Percentiles rank a stretch among this genome's conserved stretches.
Evolutionary conservation across 2,797 vertebrate genomes (phyloP).

Genomic region (Danio choprae): DNA sequence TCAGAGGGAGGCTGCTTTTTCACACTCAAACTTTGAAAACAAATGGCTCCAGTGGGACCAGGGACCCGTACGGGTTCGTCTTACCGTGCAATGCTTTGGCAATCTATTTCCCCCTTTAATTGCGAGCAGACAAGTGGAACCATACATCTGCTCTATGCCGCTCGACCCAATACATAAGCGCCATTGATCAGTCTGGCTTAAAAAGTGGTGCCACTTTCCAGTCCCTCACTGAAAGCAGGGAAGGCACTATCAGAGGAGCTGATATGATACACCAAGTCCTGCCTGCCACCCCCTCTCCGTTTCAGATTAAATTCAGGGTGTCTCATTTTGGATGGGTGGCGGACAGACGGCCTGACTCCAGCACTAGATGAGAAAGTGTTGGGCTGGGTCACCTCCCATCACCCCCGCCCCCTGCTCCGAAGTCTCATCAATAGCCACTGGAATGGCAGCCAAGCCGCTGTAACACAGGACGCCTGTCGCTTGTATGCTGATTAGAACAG

Average conservation of each 20-base stretch:
- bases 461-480: slow-evolving; percentile 78
- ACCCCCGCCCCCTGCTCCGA: slow-evolving; percentile 61
- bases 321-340: slow-evolving; percentile 67
- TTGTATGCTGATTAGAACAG: slow-evolving; percentile 69
- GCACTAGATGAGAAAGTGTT: slow-evolving; percentile 72
- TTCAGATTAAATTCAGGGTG: slow-evolving; percentile 76
- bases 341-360: slow-evolving; percentile 88
- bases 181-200: slow-evolving; percentile 84
- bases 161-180: slow-evolving; percentile 84
- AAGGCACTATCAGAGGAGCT: slow-evolving; percentile 84
- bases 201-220: slow-evolving; percentile 84
- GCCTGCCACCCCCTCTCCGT: slow-evolving; percentile 69
- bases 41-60: slow-evolving; percentile 61
- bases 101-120: slow-evolving; percentile 68
- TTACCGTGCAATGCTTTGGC: slow-evolving; percentile 61
- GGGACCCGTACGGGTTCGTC: slow-evolving; percentile 56
- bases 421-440: slow-evolving; percentile 76
- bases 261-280: slow-evolving; percentile 80
- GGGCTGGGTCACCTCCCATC: slow-evolving; percentile 57
- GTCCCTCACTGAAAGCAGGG: slow-evolving; percentile 76
- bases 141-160: slow-evolving; percentile 78
- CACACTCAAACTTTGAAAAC: slow-evolving; percentile 60
- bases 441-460: slow-evolving; percentile 73
- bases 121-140: slow-evolving; percentile 71
- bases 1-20: slow-evolving; percentile 54